A percentile compares a stretch with the other conserved stretches of the same genome.
phyloP scores from a whole-genome alignment of 2,888 invertebrate genomes.

The Cyrtodaria siliqua region DNA sequence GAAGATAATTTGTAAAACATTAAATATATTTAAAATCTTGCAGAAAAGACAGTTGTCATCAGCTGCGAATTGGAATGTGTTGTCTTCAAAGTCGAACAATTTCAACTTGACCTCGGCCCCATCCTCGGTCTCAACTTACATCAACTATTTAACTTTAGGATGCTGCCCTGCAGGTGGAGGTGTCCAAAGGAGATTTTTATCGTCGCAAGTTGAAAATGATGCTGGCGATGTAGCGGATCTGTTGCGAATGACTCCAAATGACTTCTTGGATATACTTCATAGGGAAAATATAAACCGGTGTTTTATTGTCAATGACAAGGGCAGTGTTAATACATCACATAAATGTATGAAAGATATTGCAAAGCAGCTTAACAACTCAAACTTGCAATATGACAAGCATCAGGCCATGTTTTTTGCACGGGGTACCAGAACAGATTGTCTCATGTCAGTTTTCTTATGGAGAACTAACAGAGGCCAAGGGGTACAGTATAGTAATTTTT shows the following conservation, averaged over 20 bases:
- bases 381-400: slow-evolving; percentile 63
- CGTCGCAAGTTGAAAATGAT: too few relatives aligned
- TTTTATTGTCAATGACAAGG: slow-evolving; percentile 39
- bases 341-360: slow-evolving; percentile 46
- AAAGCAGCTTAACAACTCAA: slow-evolving; percentile 24
- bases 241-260: slow-evolving; percentile 16
- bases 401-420: slow-evolving; percentile 74
- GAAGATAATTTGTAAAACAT: too few relatives aligned
- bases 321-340: slow-evolving; percentile 47
- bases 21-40: too few relatives aligned
- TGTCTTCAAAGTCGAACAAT: too few relatives aligned
- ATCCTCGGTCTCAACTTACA: too few relatives aligned
- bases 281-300: slow-evolving; percentile 43
- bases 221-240: not conserved
- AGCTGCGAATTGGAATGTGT: too few relatives aligned
- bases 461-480: slow-evolving; percentile 76
- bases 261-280: slow-evolving; percentile 25
- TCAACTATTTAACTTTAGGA: too few relatives aligned
- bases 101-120: too few relatives aligned
- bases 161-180: too few relatives aligned
- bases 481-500: too few relatives aligned
- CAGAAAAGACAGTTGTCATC: too few relatives aligned
- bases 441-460: slow-evolving; percentile 76
- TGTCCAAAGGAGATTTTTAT: too few relatives aligned
- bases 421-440: slow-evolving; percentile 66